phyloP scores from a whole-genome alignment of 2,888 invertebrate genomes.

The Rhogogaster chlorosoma region DNA sequence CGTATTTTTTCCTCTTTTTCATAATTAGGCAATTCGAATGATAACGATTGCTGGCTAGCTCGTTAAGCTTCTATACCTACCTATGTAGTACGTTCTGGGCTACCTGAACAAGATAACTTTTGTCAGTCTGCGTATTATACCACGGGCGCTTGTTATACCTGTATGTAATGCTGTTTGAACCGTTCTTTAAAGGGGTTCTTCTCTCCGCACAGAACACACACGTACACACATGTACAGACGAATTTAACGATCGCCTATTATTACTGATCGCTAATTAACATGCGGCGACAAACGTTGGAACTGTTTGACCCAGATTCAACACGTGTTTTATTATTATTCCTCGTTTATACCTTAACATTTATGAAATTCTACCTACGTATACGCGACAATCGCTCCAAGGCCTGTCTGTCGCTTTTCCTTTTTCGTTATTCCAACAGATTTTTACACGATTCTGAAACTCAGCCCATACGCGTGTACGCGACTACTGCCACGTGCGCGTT shows the following conservation, averaged over 20 bases:
- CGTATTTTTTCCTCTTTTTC: not conserved
- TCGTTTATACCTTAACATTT: not conserved
- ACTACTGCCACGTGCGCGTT: constrained; percentile 8
- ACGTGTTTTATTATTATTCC: constrained; percentile 23
- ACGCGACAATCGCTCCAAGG: constrained; percentile 3
- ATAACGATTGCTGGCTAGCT: constrained; percentile 60
- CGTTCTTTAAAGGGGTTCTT: not conserved
- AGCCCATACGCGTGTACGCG: not conserved
- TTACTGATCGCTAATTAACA: constrained; percentile 13
- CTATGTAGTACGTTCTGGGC: not conserved
- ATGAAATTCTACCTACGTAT: constrained; percentile 7
- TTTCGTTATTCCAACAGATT: constrained; percentile 37
- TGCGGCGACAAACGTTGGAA: constrained; percentile 12
- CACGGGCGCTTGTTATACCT: not conserved
- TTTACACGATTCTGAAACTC: not conserved
- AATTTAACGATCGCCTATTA: constrained; percentile 8
- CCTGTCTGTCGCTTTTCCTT: not conserved
- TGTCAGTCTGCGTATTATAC: not conserved
- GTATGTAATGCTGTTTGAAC: not conserved
- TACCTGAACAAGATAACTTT: constrained; percentile 8
- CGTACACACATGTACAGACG: not conserved
- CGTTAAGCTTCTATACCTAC: constrained; percentile 13
- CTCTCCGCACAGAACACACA: not conserved
- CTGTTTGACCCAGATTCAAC: constrained; percentile 32
- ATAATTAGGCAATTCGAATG: constrained; percentile 65